Evolutionary conservation across 2,888 invertebrate genomes (phyloP).

Genomic region (Endotricha flammealis): DNA sequence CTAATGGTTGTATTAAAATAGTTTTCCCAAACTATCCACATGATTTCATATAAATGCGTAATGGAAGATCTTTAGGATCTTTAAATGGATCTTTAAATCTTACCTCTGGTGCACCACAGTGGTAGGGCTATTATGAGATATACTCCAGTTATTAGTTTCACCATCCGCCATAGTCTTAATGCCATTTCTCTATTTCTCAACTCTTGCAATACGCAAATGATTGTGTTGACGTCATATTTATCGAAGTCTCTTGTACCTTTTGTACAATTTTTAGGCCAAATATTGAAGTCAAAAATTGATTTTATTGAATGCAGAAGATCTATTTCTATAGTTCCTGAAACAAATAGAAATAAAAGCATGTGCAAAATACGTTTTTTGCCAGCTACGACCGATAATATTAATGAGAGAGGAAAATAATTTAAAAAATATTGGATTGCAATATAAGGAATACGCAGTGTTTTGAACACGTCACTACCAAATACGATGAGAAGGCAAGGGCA

Average conservation of each 20-base stretch:
- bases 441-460: too few relatives aligned
- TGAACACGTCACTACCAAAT: too few relatives aligned
- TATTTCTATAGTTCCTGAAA: not conserved
- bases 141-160: constrained; percentile 43
- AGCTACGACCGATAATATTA: too few relatives aligned
- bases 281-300: constrained; percentile 2
- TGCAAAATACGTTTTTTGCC: too few relatives aligned
- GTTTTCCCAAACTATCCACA: too few relatives aligned
- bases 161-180: constrained; percentile 32
- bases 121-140: constrained; percentile 51
- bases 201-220: constrained; percentile 30
- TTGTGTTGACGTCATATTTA: constrained; percentile 48
- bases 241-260: constrained; percentile 50
- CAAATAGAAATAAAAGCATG: not conserved
- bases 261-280: constrained; percentile 19
- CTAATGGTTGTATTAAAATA: too few relatives aligned
- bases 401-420: too few relatives aligned
- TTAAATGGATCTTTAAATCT: too few relatives aligned
- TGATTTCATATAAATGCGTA: too few relatives aligned
- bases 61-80: too few relatives aligned
- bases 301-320: not conserved
- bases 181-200: constrained; percentile 21
- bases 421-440: too few relatives aligned
- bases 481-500: too few relatives aligned
- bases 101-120: constrained; percentile 60